A percentile compares a stretch with the other conserved stretches of the same genome.
phyloP scores from a whole-genome alignment of 2,797 vertebrate species.

The Pipistrellus pygmaeus region DNA sequence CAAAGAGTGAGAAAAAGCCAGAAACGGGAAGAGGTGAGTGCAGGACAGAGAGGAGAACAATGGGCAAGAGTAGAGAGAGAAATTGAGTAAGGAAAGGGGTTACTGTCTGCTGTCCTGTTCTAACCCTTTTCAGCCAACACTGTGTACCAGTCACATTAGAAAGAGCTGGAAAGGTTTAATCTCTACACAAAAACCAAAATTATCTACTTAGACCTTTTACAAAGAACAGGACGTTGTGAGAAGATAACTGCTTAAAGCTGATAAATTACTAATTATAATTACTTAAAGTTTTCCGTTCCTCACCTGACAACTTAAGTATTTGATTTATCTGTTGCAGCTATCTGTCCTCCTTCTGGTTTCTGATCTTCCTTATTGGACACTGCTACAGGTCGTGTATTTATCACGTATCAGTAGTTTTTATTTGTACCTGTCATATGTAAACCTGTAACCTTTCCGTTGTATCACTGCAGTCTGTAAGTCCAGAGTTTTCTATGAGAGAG shows the following conservation, averaged over 20 bases:
- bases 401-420: neutral
- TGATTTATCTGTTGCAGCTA: neutral
- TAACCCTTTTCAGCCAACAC: neutral
- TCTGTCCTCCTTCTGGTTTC: neutral
- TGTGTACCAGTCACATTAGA: neutral
- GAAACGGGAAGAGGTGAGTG: neutral
- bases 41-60: neutral
- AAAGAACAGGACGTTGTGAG: neutral
- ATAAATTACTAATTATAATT: neutral
- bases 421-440: conserved; percentile 21
- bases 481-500: neutral
- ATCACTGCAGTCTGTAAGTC: neutral
- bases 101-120: neutral
- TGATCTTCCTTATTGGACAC: neutral
- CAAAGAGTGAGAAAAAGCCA: neutral
- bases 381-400: neutral
- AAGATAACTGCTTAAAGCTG: neutral
- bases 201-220: neutral
- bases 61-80: neutral
- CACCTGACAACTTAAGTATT: neutral
- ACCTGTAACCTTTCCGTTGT: neutral
- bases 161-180: neutral
- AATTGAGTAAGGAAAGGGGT: neutral
- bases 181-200: neutral
- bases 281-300: neutral